A percentile compares a stretch with the other conserved stretches of the same genome.
Conservation (phyloP, 2,888 invertebrate species). For the Eristalis tenax region DNA sequence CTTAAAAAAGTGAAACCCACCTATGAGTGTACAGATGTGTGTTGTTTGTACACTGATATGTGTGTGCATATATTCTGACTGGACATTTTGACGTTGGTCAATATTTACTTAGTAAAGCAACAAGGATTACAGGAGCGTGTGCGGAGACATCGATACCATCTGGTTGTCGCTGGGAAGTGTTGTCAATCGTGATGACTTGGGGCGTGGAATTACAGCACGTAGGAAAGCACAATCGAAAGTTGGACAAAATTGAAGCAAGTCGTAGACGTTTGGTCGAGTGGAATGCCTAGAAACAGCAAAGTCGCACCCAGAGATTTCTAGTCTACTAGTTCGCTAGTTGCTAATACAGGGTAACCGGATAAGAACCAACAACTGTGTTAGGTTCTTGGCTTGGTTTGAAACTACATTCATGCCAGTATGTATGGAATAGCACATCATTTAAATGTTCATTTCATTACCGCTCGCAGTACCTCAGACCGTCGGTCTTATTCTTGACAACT, state of each 20-base stretch:
- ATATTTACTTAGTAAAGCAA: constrained; percentile 21
- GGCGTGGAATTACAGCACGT: background rate
- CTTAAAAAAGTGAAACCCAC: constrained; percentile 7
- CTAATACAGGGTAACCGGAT: too few relatives aligned
- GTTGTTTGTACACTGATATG: background rate
- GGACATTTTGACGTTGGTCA: constrained; percentile 23
- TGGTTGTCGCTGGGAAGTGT: background rate
- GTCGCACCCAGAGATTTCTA: too few relatives aligned
- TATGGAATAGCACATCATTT: too few relatives aligned
- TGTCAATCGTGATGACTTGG: background rate
- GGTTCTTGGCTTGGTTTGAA: too few relatives aligned
- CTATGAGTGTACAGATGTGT: background rate
- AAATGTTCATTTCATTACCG: too few relatives aligned
- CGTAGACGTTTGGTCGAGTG: too few relatives aligned
- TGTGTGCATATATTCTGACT: background rate
- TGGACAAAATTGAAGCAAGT: constrained; percentile 36
- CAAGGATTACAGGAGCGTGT: background rate
- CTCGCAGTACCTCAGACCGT: too few relatives aligned
- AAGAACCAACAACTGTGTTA: too few relatives aligned
- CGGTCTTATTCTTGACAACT: too few relatives aligned
- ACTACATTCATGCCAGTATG: too few relatives aligned
- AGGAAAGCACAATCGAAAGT: background rate
- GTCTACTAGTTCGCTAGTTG: too few relatives aligned
- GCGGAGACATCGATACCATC: background rate
- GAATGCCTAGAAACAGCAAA: too few relatives aligned